Evolutionary conservation across 2,888 invertebrate genomes (phyloP).

Genomic region (Cerceris ruficornis): DNA sequence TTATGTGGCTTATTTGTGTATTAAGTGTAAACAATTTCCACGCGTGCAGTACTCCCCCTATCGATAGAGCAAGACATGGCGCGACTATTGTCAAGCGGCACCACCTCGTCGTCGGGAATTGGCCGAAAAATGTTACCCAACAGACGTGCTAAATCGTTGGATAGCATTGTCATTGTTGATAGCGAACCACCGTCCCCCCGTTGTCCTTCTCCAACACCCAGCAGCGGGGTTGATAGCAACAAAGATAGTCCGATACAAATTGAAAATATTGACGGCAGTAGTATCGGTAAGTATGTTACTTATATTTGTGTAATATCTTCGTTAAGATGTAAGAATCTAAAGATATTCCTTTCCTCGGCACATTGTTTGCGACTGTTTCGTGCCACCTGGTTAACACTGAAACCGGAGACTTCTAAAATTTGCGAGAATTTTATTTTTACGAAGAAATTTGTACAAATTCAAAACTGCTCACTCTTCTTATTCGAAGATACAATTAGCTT

Average conservation of each 20-base stretch:
- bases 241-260: slow-evolving; percentile 94
- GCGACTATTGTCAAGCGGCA: slow-evolving; percentile 71
- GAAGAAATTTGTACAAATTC: no score
- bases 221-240: slow-evolving; percentile 93
- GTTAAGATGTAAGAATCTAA: slow-evolving; percentile 2
- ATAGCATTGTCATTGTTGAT: slow-evolving; percentile 80
- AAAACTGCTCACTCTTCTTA: no score
- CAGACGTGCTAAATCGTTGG: slow-evolving; percentile 79
- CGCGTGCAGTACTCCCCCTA: slow-evolving; percentile 77
- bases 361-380: no score
- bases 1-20: slow-evolving; percentile 55
- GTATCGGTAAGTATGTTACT: slow-evolving; percentile 81
- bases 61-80: slow-evolving; percentile 81
- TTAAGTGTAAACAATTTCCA: slow-evolving; percentile 69
- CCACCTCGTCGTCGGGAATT: slow-evolving; percentile 55
- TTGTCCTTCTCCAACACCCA: slow-evolving; percentile 94
- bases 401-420: no score
- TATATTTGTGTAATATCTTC: slow-evolving; percentile 15
- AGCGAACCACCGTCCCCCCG: slow-evolving; percentile 85
- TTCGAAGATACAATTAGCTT: background rate
- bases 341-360: no score
- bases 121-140: slow-evolving; percentile 71
- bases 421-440: no score
- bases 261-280: slow-evolving; percentile 87
- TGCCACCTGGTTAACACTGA: no score